These are phyloP conservation scores for Chydorus sphaericus DNA, from an alignment of 2,888 invertebrate species.

Conservation along the genomic window DNA sequence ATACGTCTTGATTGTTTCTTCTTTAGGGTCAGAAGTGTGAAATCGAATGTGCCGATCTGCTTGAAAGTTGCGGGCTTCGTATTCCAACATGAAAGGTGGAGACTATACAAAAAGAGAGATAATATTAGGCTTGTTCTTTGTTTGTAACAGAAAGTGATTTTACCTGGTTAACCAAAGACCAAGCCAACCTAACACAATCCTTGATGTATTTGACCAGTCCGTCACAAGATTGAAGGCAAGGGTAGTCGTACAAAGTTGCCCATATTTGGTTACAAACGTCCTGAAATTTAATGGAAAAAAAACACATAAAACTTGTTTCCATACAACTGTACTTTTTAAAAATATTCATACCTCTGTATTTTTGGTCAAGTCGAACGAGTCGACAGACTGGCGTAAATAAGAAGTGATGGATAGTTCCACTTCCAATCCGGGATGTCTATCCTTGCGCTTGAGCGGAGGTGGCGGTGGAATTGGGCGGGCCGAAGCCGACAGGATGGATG, in stretches of 20 bases:
- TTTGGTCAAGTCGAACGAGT: constrained; percentile 42
- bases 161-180: constrained; percentile 65
- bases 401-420: constrained; percentile 36
- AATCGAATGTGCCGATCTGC: constrained; percentile 65
- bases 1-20: constrained; percentile 60
- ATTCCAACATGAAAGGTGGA: constrained; percentile 34
- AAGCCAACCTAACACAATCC: constrained; percentile 70
- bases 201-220: constrained; percentile 64
- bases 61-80: constrained; percentile 43
- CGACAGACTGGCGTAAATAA: constrained; percentile 51
- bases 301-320: background rate
- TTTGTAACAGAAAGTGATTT: too few species aligned
- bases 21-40: constrained; percentile 55
- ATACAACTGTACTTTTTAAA: background rate
- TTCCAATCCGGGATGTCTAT: constrained; percentile 15
- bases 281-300: constrained; percentile 25
- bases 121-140: background rate
- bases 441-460: constrained; percentile 24
- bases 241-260: constrained; percentile 83
- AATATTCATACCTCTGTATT: constrained; percentile 32
- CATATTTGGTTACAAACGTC: constrained; percentile 55
- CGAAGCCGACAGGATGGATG: background rate
- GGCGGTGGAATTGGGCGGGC: constrained; percentile 8
- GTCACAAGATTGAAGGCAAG: constrained; percentile 62
- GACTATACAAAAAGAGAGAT: constrained; percentile 22